Conservation (phyloP, 2,797 vertebrate genomes). For the Xenopus petersii region DNA sequence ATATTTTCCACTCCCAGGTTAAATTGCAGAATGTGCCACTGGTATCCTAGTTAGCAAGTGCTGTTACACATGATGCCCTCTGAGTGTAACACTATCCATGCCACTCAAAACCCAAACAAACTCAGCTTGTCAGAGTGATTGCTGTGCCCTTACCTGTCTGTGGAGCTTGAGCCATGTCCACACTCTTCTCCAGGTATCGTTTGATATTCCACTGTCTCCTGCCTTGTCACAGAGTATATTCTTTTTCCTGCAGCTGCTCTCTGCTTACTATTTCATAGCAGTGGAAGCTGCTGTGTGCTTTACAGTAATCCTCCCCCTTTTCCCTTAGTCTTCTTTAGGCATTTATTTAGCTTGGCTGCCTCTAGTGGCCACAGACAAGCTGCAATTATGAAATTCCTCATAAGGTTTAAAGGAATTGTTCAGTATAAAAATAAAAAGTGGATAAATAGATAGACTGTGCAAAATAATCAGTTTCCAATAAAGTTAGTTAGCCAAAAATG, state of each 20-base stretch:
- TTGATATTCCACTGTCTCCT: conserved; percentile 27
- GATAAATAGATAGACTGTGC: too few species aligned
- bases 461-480: too few species aligned
- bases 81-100: conserved; percentile 25
- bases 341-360: conserved; percentile 48
- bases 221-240: conserved; percentile 21
- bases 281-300: conserved; percentile 45
- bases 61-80: conserved; percentile 26
- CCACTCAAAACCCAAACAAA: conserved; percentile 2
- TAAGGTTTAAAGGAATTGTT: conserved; percentile 1
- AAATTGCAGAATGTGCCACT: conserved; percentile 26
- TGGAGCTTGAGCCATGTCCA: conserved; percentile 36
- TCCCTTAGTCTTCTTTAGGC: conserved; percentile 24
- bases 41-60: conserved; percentile 18
- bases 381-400: conserved; percentile 22
- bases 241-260: conserved; percentile 40
- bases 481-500: too few species aligned
- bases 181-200: conserved; percentile 1
- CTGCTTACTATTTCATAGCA: conserved; percentile 46
- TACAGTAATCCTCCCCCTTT: conserved; percentile 42
- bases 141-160: conserved; percentile 32
- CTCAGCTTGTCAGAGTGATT: neutral
- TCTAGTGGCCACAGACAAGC: conserved; percentile 26
- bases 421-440: too few species aligned
- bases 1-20: conserved; percentile 21